These are phyloP conservation scores for Centropus unirufus DNA, from an alignment of 2,113 vertebrate species.

Conservation along the genomic window DNA sequence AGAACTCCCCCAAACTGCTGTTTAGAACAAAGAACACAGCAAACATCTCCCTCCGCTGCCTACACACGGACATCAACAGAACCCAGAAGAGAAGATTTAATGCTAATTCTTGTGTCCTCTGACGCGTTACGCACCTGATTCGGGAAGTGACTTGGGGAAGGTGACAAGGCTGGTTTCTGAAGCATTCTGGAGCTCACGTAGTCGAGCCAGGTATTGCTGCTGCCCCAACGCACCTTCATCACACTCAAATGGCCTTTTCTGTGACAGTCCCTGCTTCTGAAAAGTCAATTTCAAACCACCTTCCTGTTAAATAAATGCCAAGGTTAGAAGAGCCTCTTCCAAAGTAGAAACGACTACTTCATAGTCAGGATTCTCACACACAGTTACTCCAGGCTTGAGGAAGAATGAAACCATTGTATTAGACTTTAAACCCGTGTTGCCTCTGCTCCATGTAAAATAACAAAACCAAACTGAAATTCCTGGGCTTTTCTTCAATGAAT, in stretches of 20 bases:
- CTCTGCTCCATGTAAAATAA: neutral
- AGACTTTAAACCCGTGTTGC: neutral
- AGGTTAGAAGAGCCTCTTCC: conserved; percentile 61
- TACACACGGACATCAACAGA: neutral
- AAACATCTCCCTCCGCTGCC: neutral
- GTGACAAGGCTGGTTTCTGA: conserved; percentile 90
- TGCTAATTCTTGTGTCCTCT: neutral
- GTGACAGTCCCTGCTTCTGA: conserved; percentile 94
- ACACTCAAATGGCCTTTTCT: conserved; percentile 89
- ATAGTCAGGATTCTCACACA: conserved; percentile 13
- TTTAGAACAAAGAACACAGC: neutral
- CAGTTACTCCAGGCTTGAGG: neutral
- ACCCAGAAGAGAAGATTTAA: neutral
- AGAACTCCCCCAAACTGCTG: neutral
- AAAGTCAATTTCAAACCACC: conserved; percentile 98
- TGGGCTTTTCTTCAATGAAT: neutral
- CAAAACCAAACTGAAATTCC: neutral
- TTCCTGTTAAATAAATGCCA: conserved; percentile 85
- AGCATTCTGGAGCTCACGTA: conserved; percentile 91
- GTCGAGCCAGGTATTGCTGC: conserved; percentile 92
- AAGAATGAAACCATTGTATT: neutral
- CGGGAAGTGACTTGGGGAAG: conserved; percentile 86
- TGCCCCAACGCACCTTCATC: conserved; percentile 89
- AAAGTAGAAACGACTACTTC: conserved; percentile 32
- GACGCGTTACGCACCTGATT: conserved; percentile 74